phyloP scores from a whole-genome alignment of 2,113 vertebrate species.

The Ursus arctos region DNA sequence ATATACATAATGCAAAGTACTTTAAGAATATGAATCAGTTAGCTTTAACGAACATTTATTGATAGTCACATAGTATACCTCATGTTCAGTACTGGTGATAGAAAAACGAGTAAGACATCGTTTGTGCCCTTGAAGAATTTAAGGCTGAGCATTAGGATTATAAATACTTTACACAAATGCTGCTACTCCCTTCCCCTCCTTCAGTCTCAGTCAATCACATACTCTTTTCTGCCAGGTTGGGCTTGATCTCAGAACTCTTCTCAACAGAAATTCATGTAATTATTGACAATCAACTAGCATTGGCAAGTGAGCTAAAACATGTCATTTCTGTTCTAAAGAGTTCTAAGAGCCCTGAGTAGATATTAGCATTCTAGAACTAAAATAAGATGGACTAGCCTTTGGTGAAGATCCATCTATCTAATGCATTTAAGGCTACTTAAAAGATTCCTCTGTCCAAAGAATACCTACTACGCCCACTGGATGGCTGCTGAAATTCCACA shows the following conservation, averaged over 20 bases:
- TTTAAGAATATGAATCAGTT: slow-evolving; percentile 25
- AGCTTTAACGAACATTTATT: slow-evolving; percentile 56
- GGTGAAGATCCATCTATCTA: not conserved
- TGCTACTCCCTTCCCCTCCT: slow-evolving; percentile 1
- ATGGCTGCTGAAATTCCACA: slow-evolving; percentile 30
- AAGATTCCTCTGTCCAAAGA: not conserved
- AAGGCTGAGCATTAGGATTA: slow-evolving; percentile 34
- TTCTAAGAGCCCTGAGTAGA: slow-evolving; percentile 8
- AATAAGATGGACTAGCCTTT: not conserved
- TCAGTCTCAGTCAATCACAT: not conserved
- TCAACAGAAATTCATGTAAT: slow-evolving; percentile 41
- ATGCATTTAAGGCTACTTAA: slow-evolving; percentile 52
- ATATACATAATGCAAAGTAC: not conserved
- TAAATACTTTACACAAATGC: slow-evolving; percentile 3
- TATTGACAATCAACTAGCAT: slow-evolving; percentile 8
- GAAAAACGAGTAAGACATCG: not conserved
- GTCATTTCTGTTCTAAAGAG: slow-evolving; percentile 32
- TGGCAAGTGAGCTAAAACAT: slow-evolving; percentile 33
- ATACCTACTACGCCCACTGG: not conserved
- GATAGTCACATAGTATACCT: not conserved
- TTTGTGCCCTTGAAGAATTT: slow-evolving; percentile 26
- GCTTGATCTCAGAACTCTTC: slow-evolving; percentile 36
- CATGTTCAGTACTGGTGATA: not conserved
- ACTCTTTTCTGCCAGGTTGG: not conserved
- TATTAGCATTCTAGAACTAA: not conserved